Conservation (phyloP, 1,140 invertebrate genomes). For the Lycorma delicatula region DNA sequence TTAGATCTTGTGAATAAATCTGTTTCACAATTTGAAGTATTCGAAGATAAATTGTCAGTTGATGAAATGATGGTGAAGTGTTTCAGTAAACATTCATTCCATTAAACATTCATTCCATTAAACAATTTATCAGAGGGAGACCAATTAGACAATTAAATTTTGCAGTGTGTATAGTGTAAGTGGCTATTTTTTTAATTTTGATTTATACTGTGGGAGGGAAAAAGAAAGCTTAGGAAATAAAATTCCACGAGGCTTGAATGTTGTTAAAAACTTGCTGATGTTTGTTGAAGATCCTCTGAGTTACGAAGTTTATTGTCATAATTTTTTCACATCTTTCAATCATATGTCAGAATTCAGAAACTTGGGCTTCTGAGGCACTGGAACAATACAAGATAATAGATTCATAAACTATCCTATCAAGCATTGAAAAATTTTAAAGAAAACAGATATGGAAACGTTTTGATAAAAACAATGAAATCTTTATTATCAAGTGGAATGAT, state of each 20-base stretch:
- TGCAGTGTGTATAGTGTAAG: neutral
- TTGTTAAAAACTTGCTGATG: neutral
- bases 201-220: neutral
- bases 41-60: neutral
- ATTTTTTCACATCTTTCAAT: constrained; percentile 1
- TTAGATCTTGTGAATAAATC: neutral
- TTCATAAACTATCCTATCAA: neutral
- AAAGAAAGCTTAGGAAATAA: neutral
- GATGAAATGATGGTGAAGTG: constrained; percentile 4
- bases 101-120: too few species aligned
- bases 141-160: neutral
- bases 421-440: neutral
- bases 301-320: neutral
- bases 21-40: neutral
- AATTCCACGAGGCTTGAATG: neutral
- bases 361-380: neutral
- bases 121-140: neutral
- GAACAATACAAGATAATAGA: neutral
- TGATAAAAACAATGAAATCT: neutral
- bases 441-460: neutral
- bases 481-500: neutral
- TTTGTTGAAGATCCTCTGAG: constrained; percentile 1
- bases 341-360: neutral
- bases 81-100: neutral
- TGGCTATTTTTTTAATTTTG: neutral